A percentile compares a stretch with the other conserved stretches of the same genome.
These are phyloP conservation scores for Falcunculus frontatus DNA, from an alignment of 2,113 vertebrate genomes.

Conservation along the genomic window DNA sequence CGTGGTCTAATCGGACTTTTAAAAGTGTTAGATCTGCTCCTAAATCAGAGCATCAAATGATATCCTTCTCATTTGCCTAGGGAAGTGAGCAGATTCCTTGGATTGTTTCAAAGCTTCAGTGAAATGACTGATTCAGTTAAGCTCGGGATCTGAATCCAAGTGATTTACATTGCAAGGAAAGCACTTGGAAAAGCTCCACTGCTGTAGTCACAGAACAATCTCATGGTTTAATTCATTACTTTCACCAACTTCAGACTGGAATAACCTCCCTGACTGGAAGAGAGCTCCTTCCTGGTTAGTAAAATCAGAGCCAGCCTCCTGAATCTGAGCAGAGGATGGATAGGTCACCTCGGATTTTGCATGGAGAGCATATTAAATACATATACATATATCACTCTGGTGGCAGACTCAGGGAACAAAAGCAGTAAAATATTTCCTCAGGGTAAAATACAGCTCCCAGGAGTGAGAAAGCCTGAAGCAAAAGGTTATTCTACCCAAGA, in stretches of 20 bases:
- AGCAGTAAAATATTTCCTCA: slow-evolving; percentile 51
- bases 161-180: not conserved
- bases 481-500: slow-evolving; percentile 60
- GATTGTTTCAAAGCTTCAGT: not conserved
- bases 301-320: not conserved
- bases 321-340: not conserved
- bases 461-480: slow-evolving; percentile 47
- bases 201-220: not conserved
- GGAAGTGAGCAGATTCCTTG: not conserved
- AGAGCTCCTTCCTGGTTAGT: not conserved
- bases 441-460: slow-evolving; percentile 57
- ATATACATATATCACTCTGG: not conserved
- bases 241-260: not conserved
- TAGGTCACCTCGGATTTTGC: slow-evolving; percentile 12
- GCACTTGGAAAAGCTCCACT: not conserved
- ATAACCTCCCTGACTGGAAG: not conserved
- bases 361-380: slow-evolving; percentile 21
- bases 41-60: not conserved
- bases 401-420: slow-evolving; percentile 31
- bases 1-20: not conserved
- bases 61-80: not conserved
- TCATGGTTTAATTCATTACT: not conserved
- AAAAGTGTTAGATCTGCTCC: not conserved
- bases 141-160: not conserved
- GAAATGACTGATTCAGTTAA: not conserved